Percentiles rank a stretch among this genome's conserved stretches.
Evolutionary conservation across 2,888 invertebrate species (phyloP).

Genomic region (Halictus ligatus): DNA sequence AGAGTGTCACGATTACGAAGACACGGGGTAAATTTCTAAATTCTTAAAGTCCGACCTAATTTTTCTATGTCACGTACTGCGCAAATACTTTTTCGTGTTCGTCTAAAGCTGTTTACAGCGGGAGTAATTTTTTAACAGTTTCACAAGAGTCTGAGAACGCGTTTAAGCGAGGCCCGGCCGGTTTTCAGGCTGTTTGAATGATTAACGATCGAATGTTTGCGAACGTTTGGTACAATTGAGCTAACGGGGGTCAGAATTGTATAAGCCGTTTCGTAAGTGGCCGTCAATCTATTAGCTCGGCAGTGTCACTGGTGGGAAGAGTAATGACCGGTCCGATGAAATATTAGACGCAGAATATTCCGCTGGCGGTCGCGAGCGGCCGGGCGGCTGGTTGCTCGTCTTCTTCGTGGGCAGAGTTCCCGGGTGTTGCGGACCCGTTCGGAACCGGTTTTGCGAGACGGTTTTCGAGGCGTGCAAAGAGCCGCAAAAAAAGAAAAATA

Average conservation of each 20-base stretch:
- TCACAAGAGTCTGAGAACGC: not conserved
- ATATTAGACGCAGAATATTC: constrained; percentile 6
- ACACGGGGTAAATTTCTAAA: too few relatives aligned
- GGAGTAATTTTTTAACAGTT: not conserved
- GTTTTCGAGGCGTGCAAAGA: not conserved
- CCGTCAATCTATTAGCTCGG: not conserved
- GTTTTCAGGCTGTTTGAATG: not conserved
- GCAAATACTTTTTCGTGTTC: not conserved
- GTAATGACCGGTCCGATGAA: constrained; percentile 5
- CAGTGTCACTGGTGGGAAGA: not conserved
- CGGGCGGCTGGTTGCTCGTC: not conserved
- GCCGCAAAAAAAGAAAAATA: not conserved
- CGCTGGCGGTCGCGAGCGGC: not conserved
- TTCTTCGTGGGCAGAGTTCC: not conserved
- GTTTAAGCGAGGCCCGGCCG: not conserved
- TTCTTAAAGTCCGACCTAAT: not conserved
- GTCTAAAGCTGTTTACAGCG: too few relatives aligned
- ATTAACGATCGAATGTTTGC: not conserved
- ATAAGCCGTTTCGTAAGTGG: not conserved
- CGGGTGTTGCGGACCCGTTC: not conserved
- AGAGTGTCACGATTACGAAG: not conserved
- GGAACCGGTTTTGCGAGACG: not conserved
- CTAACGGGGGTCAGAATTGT: not conserved
- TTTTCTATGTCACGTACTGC: too few relatives aligned
- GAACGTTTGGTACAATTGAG: not conserved